Evolutionary conservation across 2,888 invertebrate species (phyloP).

Genomic region (Hirudinaria manillensis): DNA sequence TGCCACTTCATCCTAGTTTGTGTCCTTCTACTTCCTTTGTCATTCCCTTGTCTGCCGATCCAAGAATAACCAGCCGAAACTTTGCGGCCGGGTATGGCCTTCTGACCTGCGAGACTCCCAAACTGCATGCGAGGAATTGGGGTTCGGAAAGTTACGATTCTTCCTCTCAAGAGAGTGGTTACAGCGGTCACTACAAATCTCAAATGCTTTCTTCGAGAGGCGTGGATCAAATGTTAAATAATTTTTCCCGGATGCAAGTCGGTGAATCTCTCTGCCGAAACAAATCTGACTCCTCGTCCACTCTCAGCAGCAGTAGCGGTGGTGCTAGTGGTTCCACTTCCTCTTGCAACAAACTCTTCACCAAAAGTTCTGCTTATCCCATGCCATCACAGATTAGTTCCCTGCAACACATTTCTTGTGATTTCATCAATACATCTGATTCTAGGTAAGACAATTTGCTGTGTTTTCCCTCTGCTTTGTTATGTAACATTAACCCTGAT

Average conservation of each 20-base stretch:
- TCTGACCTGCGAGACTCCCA: not conserved
- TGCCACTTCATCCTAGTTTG: no score
- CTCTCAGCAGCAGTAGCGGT: constrained; percentile 19
- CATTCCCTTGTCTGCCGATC: constrained; percentile 25
- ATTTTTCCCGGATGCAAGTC: constrained; percentile 1
- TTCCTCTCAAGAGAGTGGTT: not conserved
- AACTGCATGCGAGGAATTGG: not conserved
- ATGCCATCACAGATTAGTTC: constrained; percentile 1
- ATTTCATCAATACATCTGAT: constrained; percentile 13
- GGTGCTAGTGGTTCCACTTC: constrained; percentile 16
- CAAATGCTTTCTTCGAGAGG: not conserved
- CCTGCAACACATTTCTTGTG: not conserved
- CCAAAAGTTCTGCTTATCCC: constrained; percentile 21
- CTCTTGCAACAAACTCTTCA: constrained; percentile 12
- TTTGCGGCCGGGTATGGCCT: constrained; percentile 26
- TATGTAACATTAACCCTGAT: not conserved
- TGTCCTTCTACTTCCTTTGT: constrained; percentile 17
- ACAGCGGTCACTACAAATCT: not conserved
- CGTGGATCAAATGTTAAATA: not conserved
- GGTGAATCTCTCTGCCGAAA: not conserved
- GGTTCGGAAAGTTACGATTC: not conserved
- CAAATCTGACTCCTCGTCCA: constrained; percentile 14
- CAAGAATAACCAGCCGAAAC: constrained; percentile 26
- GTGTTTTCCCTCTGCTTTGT: not conserved
- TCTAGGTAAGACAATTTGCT: constrained; percentile 7